Evolutionary conservation across 2,888 invertebrate species (phyloP), one percentile per base, ranked within the genome.

Genomic region (Drosophila maculinotata): DNA sequence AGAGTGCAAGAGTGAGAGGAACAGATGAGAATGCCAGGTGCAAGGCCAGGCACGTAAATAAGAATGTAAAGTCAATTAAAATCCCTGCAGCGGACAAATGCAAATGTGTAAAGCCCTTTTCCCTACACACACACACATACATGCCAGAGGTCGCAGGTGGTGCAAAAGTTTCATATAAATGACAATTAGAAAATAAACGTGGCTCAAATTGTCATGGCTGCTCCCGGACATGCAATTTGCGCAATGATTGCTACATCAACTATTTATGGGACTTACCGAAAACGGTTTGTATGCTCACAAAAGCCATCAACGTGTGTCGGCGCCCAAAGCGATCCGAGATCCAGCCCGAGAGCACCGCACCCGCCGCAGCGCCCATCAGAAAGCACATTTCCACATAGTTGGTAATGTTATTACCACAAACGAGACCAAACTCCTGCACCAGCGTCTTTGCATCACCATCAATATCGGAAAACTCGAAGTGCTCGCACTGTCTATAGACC

Each of bases 281-380:
- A 5, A 92, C 81, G 1, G 93, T 92, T 88, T 94, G 94, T 26
- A 94, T 88, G 4, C 92, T 84, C 36, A 93, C 91, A 6, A 94
- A 93, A 2, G 91, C 90, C 92, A 95, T 93, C 58, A 95, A 89
- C 0, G 94, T 93, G 52, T 92, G 93, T 77, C 94, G 94, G 17
- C 95, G 92, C 6, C 95, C 95, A 78, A 92, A 94, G 90, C 93
- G 93, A 89, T 95, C 94, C 0, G 94, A 94, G 15, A 94, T 92
- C 80, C 93, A 93, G 1, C 94, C 94, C 69, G 94, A 93, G n/a
- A 93, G 92, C n/a, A 94, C 92, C 39, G 94, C 94, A 8, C 94
- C 94, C 4, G 94, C 89, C 0, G 94, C 94, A 1, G 94, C 94
- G 5, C 94, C 95, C 20, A 93, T 93, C 58, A 95, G 91, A 86